These are phyloP conservation scores for Shinisaurus crocodilurus DNA, from an alignment of 2,113 vertebrate species.

Conservation along the genomic window DNA sequence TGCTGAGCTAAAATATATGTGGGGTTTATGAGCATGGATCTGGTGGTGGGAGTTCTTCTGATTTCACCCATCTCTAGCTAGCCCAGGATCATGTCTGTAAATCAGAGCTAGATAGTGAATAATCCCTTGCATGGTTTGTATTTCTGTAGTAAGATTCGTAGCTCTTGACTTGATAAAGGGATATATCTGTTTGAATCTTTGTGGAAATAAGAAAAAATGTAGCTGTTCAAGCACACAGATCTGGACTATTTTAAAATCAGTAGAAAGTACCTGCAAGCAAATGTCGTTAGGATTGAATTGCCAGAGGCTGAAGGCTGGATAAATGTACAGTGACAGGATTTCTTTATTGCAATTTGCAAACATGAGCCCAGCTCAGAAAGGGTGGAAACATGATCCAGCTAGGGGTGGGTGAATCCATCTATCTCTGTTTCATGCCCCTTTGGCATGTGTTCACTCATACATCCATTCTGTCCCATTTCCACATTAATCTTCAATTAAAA, in stretches of 20 bases:
- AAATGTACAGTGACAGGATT: not conserved
- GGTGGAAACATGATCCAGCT: not conserved
- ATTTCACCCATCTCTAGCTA: not conserved
- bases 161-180: not conserved
- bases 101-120: conserved; percentile 28
- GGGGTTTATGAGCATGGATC: not conserved
- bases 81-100: conserved; percentile 19
- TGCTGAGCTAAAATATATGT: not conserved
- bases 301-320: not conserved
- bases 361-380: not conserved
- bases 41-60: conserved; percentile 15
- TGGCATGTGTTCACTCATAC: no score
- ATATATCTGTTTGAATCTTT: not conserved
- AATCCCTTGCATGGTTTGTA: conserved; percentile 30
- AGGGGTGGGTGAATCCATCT: not conserved
- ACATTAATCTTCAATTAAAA: no score
- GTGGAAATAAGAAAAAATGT: not conserved
- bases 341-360: conserved; percentile 16
- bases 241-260: not conserved
- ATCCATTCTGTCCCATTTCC: no score
- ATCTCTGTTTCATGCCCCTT: not conserved
- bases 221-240: not conserved
- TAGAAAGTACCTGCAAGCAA: not conserved
- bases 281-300: not conserved
- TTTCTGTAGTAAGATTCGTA: conserved; percentile 37